Base-by-base conservation (phyloP, 2,888 invertebrate genomes). In the Calephelis perditalis region DNA sequence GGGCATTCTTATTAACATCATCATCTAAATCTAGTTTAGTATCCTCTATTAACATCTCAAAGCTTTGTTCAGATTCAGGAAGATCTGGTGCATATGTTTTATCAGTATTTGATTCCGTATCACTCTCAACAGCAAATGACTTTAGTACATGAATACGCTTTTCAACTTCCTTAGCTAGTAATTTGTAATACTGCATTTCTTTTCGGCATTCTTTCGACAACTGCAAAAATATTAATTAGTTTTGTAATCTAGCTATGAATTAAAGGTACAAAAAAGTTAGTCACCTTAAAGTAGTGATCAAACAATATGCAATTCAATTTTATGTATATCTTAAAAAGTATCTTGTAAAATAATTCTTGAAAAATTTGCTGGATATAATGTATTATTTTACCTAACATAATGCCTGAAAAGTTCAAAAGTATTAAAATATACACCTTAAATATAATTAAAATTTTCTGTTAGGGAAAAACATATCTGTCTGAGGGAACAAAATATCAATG, bases 121-220 rank as follows among this genome's bases (percentile, higher is more conserved):
- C 82, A 66, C 69, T 77, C 4, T 79, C 78, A 36, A 65, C 56
- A 2, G 85, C 69, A 63, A 85, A 82, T 0, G 89, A 81, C 67
- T 84, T 80, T 2, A 91, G 81, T 60, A 86, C 79, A 7, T 76
- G 70, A 63, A 94, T 84, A 58, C 92, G 86, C 71, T 92, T 90
- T 75, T 95, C 95, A 6, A 93, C 86, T 72, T 92, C 92, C 63
- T 93, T 82, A 0, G 96, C 95, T 63, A 94, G 81, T 56, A 93
- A 83, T 75, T 92, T 94, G 76, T 94, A 94, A 68, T 92, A 91
- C 70, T 91, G 91, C 92, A 95, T 93, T 82, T 95, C 94, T 72
- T 90, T 86, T 37, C 92, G 86, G 66, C 92, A 90, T 77, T 93
- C 91, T 67, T 92, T 89, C 10, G 94, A 94, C 76, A 95, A 89